A percentile compares a stretch with the other conserved stretches of the same genome.
phyloP scores from a whole-genome alignment of 2,113 vertebrate species.

The Podilymbus podiceps region DNA sequence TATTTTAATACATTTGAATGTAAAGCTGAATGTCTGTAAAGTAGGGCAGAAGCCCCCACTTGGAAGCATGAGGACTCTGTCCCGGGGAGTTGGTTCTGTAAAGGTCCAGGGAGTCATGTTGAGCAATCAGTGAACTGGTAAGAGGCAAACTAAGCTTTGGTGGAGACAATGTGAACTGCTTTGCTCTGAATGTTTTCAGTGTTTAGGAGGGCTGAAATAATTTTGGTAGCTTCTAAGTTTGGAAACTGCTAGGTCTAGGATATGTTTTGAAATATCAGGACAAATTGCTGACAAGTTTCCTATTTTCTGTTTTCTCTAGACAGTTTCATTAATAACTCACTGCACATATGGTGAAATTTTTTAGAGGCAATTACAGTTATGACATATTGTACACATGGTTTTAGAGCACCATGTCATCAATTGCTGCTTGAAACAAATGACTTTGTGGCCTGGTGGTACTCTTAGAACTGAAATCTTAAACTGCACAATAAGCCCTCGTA shows the following conservation, averaged over 20 bases:
- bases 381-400: not conserved
- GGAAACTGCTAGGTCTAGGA: not conserved
- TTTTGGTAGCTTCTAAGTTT: not conserved
- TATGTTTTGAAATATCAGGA: not conserved
- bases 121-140: not conserved
- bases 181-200: not conserved
- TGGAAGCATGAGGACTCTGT: not conserved
- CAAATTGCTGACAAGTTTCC: not conserved
- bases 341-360: not conserved
- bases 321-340: not conserved
- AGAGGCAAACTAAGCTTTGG: not conserved
- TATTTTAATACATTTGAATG: rapidly evolving
- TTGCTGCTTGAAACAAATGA: not conserved
- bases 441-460: not conserved
- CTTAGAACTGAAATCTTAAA: not conserved
- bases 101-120: too few relatives aligned
- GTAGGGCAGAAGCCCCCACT: not conserved
- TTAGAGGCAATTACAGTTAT: not conserved
- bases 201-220: not conserved
- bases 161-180: not conserved
- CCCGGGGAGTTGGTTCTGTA: not conserved
- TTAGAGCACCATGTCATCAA: not conserved
- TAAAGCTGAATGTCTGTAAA: not conserved
- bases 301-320: not conserved
- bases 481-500: not conserved